Conservation (phyloP, 2,888 invertebrate species). For the Cloeon dipterum region DNA sequence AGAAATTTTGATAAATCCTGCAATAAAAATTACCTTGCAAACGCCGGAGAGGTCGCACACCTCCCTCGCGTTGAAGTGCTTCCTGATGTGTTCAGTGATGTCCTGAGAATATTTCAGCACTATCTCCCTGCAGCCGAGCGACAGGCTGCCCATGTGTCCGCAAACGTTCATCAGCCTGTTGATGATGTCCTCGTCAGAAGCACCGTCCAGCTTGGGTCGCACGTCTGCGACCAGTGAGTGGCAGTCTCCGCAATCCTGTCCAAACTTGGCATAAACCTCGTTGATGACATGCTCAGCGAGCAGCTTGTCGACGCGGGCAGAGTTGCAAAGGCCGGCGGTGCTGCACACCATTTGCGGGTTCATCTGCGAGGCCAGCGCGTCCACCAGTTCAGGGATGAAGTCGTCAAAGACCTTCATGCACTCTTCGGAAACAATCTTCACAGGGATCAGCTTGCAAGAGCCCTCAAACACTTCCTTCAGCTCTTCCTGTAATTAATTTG, state of each 20-base stretch:
- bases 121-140: slow-evolving; percentile 56
- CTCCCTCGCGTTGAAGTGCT: slow-evolving; percentile 34
- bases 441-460: slow-evolving; percentile 55
- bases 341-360: slow-evolving; percentile 73
- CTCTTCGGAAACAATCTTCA: slow-evolving; percentile 47
- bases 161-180: slow-evolving; percentile 32
- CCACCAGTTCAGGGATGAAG: slow-evolving; percentile 67
- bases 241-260: slow-evolving; percentile 22
- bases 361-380: slow-evolving; percentile 75
- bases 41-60: slow-evolving; percentile 58
- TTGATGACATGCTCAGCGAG: slow-evolving; percentile 19
- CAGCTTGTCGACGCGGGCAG: slow-evolving; percentile 38
- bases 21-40: too few species aligned
- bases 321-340: slow-evolving; percentile 73
- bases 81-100: slow-evolving; percentile 35
- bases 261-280: background rate
- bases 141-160: slow-evolving; percentile 41
- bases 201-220: slow-evolving; percentile 26
- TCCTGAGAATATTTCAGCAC: slow-evolving; percentile 48
- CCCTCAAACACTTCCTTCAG: slow-evolving; percentile 71
- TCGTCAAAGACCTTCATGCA: slow-evolving; percentile 61
- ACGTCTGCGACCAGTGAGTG: slow-evolving; percentile 25
- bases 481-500: slow-evolving; percentile 39
- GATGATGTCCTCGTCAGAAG: slow-evolving; percentile 30
- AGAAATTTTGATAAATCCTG: too few species aligned